These are phyloP conservation scores for Turritopsis dohrnii DNA, from an alignment of 30 jellyfish, hydroid and myxozoan species.

Conservation along the genomic window DNA sequence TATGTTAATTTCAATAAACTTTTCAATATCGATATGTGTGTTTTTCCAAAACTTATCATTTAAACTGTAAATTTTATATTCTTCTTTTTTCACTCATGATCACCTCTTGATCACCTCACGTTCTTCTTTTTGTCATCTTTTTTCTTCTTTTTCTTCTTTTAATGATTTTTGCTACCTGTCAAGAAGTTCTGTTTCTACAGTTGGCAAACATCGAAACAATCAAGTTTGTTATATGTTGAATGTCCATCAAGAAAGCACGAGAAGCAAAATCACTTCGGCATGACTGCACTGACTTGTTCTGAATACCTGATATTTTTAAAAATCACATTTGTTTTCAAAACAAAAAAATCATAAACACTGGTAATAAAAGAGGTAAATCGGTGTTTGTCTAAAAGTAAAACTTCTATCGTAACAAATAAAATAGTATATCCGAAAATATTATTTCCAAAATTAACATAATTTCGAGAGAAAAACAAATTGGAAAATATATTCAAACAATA, in stretches of 20 bases:
- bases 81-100: no score
- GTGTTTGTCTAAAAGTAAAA: no score
- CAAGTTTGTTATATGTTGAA: background rate
- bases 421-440: no score
- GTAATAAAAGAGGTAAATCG: background rate
- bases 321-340: background rate
- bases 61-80: no score
- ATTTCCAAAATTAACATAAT: no score
- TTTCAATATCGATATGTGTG: no score
- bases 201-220: background rate
- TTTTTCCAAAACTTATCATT: no score
- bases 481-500: no score
- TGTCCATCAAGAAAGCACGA: background rate
- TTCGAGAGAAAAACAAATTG: no score
- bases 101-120: background rate
- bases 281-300: background rate
- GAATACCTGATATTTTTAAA: background rate
- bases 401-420: no score
- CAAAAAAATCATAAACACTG: background rate
- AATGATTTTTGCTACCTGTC: background rate
- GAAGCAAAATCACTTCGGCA: background rate
- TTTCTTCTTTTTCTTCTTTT: background rate
- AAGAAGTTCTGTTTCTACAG: background rate
- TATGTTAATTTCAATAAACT: background rate
- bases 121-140: background rate